Evolutionary conservation across 2,797 vertebrate species (phyloP).

Genomic region (Novumbra hubbsi): DNA sequence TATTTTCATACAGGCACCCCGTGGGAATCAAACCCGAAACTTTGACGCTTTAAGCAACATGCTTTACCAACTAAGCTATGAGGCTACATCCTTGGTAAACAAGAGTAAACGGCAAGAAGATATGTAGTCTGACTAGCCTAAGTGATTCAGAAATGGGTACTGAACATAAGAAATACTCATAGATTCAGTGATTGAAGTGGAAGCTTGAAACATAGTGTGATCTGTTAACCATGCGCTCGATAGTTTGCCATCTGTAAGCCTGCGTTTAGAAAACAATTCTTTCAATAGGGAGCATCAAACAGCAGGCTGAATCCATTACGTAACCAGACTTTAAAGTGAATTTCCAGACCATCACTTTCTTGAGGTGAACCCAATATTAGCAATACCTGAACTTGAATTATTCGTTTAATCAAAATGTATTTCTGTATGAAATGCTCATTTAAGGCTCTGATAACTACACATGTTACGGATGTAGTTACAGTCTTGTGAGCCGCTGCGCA

Average conservation of each 20-base stretch:
- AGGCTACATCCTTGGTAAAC: too few species aligned
- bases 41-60: too few species aligned
- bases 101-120: neutral
- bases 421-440: neutral
- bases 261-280: neutral
- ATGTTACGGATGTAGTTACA: neutral
- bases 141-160: neutral
- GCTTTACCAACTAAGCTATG: too few species aligned
- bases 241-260: neutral
- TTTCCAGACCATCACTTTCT: too few species aligned
- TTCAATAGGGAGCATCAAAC: neutral
- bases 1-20: too few species aligned
- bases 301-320: neutral
- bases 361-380: neutral
- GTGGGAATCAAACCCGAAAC: too few species aligned
- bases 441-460: neutral
- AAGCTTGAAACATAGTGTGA: constrained; percentile 6
- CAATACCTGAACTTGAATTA: neutral
- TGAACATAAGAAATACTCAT: neutral
- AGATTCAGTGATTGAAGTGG: constrained; percentile 1
- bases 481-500: neutral
- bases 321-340: neutral
- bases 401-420: neutral
- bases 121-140: neutral
- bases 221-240: neutral